Evolutionary conservation across 2,888 invertebrate genomes (phyloP), one percentile per base, ranked within the genome.

Genomic region (Steromphala cineraria): DNA sequence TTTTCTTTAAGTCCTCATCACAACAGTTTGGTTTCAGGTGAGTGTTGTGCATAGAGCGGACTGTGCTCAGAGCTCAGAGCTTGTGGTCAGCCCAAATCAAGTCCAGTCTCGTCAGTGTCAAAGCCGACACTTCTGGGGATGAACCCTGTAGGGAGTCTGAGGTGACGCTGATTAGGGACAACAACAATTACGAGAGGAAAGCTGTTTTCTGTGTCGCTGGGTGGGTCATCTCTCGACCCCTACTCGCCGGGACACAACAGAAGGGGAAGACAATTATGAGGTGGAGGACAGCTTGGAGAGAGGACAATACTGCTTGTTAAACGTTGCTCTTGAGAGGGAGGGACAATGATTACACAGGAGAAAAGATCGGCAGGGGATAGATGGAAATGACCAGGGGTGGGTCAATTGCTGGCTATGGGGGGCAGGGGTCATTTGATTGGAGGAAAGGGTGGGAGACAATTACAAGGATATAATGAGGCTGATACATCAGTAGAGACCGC

Each of bases 221-320:
- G 71, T 36, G 71, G 71, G 71, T 62, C 62, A 40, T 71, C n/a
- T 31, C 71, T 36, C 36, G 71, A 40, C 40, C 71, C 71, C 71
- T 19, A 36, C 71, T 40, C 31, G n/a, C 24, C 17, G 71, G 31
- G 36, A 71, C 31, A 36, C 31, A 31, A 62, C 28, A 62, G 71
- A 71, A 19, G 71, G 71, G 71, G n/a, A 10, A 24, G 71, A 71
- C 71, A 71, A 71, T 62, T 28, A 24, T 10, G 24, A 24, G 17
- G 62, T 17, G 15, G 62, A 19, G 71, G 36, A 28, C 28, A 71
- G 71, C 71, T 71, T 71, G 28, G 36, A 31, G 19, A 17, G 28
- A n/a, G 40, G 71, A 71, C 36, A 71, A 71, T 40, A 40, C 71
- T 71, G 71, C 71, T 71, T 71, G 71, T 71, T 71, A 71, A 71